Conservation (phyloP, 2,888 invertebrate species). For the Cybosia mesomella region DNA sequence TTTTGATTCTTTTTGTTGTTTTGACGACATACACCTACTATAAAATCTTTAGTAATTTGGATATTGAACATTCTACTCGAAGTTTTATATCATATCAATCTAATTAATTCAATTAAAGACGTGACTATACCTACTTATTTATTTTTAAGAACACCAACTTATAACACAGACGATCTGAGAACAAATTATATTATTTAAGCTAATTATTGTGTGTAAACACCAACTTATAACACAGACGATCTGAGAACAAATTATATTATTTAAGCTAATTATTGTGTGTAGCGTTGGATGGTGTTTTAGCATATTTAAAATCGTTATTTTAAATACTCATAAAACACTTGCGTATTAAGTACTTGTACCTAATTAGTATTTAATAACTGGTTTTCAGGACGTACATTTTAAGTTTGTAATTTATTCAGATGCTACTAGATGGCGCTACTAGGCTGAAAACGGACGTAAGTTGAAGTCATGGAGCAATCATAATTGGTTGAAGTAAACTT, state of each 20-base stretch:
- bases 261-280: neutral
- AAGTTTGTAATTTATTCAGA: constrained; percentile 23
- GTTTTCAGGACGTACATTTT: neutral
- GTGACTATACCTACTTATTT: neutral
- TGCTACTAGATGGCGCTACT: constrained; percentile 70
- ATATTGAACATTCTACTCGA: neutral
- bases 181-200: too few species aligned
- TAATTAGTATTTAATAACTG: neutral
- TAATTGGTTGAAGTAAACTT: neutral
- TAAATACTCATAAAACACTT: neutral
- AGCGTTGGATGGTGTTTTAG: neutral
- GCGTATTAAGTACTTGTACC: neutral
- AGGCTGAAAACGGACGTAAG: constrained; percentile 43
- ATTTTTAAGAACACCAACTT: neutral
- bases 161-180: too few species aligned
- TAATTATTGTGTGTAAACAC: too few species aligned
- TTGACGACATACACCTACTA: constrained; percentile 3
- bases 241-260: too few species aligned
- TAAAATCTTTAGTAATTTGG: constrained; percentile 19
- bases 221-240: too few species aligned
- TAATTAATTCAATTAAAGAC: neutral
- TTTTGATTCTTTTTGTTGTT: constrained; percentile 32
- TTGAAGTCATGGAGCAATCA: too few species aligned
- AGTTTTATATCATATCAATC: neutral
- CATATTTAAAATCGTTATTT: neutral